phyloP scores from a whole-genome alignment of 1,140 invertebrate genomes.

The Pygmarrhopalites habei region DNA sequence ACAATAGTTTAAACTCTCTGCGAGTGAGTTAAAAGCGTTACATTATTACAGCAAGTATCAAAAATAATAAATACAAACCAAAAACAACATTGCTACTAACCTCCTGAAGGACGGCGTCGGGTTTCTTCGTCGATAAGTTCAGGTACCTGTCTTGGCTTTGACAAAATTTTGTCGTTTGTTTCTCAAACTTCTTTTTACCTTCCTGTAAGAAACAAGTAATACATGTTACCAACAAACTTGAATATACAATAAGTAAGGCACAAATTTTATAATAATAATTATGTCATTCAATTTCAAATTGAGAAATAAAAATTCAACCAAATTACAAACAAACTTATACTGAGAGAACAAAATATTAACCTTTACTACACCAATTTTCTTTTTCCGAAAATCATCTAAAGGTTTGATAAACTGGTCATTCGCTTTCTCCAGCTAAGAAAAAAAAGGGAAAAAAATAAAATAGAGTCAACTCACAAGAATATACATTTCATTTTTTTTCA shows the following conservation, averaged over 20 bases:
- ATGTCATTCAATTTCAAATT: too few species aligned
- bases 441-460: slow-evolving; percentile 28
- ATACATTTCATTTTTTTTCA: too few species aligned
- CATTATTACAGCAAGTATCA: neutral
- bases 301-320: neutral
- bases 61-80: neutral
- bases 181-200: slow-evolving; percentile 95
- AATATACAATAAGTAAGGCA: too few species aligned
- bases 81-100: slow-evolving; percentile 49
- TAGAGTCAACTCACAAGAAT: too few species aligned
- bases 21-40: neutral
- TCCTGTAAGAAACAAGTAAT: too few species aligned
- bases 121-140: slow-evolving; percentile 88
- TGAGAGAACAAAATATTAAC: slow-evolving; percentile 48
- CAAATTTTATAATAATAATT: too few species aligned
- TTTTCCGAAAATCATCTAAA: slow-evolving; percentile 85
- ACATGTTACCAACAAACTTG: too few species aligned
- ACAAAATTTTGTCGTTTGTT: slow-evolving; percentile 94
- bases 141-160: slow-evolving; percentile 89
- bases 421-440: slow-evolving; percentile 73
- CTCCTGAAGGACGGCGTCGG: slow-evolving; percentile 83
- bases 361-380: slow-evolving; percentile 89
- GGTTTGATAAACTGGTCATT: slow-evolving; percentile 85
- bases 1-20: too few species aligned
- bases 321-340: neutral